Evolutionary conservation across 1,140 invertebrate species (phyloP).

Genomic region (Hypsibius dujardini): DNA sequence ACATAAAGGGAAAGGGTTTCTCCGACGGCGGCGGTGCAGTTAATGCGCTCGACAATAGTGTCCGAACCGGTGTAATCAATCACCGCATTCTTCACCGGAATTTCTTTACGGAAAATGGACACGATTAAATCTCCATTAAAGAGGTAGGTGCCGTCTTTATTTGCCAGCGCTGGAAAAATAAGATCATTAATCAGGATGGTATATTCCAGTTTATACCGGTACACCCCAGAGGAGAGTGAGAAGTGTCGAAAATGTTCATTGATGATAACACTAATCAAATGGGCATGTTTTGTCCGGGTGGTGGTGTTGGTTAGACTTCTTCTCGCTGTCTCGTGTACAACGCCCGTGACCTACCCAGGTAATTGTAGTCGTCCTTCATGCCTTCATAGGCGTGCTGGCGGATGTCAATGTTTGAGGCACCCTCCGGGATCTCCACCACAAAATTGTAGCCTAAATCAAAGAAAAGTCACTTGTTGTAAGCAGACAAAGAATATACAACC

Average conservation of each 20-base stretch:
- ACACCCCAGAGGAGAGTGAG: no score
- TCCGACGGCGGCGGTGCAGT: slow-evolving; percentile 50
- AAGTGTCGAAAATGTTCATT: no score
- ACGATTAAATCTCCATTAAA: slow-evolving; percentile 62
- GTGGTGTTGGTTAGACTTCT: no score
- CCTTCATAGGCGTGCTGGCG: slow-evolving; percentile 45
- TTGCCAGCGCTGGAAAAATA: slow-evolving; percentile 40
- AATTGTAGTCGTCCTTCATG: slow-evolving; percentile 53
- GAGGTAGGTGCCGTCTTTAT: slow-evolving; percentile 45
- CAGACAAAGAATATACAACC: neutral
- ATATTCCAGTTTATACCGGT: neutral
- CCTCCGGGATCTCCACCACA: slow-evolving; percentile 58
- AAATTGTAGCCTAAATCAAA: slow-evolving; percentile 47
- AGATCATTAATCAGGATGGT: slow-evolving; percentile 11
- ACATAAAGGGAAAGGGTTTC: slow-evolving; percentile 53
- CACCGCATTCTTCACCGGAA: slow-evolving; percentile 47
- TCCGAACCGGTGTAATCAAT: slow-evolving; percentile 65
- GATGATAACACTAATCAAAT: no score
- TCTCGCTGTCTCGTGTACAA: no score
- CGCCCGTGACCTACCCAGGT: slow-evolving; percentile 44
- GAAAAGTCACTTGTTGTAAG: slow-evolving; percentile 21
- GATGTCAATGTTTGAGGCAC: slow-evolving; percentile 60
- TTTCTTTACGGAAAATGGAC: slow-evolving; percentile 46
- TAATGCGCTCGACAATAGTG: slow-evolving; percentile 50
- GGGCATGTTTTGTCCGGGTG: slow-evolving; percentile 2